A percentile compares a stretch with the other conserved stretches of the same genome.
These are phyloP conservation scores for Tychaedon coryphoeus DNA, from an alignment of 2,113 vertebrate species.

Conservation along the genomic window DNA sequence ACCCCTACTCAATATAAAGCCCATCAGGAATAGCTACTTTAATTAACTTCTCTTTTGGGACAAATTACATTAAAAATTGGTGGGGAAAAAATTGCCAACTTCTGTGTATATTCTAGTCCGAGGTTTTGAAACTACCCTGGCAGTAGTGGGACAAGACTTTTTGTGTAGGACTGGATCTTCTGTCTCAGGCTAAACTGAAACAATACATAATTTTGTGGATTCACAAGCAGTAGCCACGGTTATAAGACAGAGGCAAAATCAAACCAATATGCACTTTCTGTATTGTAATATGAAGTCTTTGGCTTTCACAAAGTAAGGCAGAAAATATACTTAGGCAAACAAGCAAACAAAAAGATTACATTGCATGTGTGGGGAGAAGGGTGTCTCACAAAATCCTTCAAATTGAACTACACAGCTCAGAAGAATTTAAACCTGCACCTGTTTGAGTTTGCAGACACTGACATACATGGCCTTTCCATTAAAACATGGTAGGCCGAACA, in stretches of 20 bases:
- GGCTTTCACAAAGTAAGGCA: not conserved
- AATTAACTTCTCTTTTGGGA: not conserved
- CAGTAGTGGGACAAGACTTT: not conserved
- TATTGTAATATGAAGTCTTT: not conserved
- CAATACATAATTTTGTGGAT: not conserved
- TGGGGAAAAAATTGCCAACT: accelerated
- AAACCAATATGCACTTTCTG: not conserved
- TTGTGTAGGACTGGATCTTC: not conserved
- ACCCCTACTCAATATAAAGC: not conserved
- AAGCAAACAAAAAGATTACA: not conserved
- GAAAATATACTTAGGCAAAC: not conserved
- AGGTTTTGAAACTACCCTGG: not conserved
- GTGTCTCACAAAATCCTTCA: not conserved
- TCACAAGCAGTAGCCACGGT: not conserved
- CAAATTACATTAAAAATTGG: not conserved
- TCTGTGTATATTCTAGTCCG: not conserved
- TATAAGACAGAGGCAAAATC: not conserved
- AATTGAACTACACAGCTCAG: not conserved
- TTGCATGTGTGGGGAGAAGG: not conserved
- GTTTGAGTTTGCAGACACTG: not conserved
- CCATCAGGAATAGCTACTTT: not conserved
- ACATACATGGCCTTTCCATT: not conserved
- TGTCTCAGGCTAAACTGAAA: not conserved
- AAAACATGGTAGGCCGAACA: not conserved
- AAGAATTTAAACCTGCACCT: not conserved